A percentile compares a stretch with the other conserved stretches of the same genome.
phyloP scores from a whole-genome alignment of 2,888 invertebrate genomes.

The Leptogaster cylindrica region DNA sequence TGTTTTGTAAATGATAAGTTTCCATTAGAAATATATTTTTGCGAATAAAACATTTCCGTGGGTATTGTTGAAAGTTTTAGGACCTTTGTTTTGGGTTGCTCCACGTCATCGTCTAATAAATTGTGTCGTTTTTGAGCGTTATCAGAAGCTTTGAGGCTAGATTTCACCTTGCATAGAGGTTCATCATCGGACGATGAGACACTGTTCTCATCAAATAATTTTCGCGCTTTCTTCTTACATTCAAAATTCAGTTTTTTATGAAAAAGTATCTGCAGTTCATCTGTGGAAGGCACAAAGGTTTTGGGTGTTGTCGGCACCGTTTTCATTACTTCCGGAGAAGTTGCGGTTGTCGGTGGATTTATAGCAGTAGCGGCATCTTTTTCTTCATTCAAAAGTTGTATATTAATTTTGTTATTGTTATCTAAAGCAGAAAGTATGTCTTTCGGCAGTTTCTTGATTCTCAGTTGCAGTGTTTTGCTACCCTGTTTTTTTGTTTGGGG shows the following conservation, averaged over 20 bases:
- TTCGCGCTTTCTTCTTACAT: conserved; percentile 46
- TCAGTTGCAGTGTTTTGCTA: neutral
- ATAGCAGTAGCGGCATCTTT: neutral
- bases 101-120: neutral
- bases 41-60: conserved; percentile 53
- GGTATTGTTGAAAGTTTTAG: conserved; percentile 48
- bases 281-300: conserved; percentile 29
- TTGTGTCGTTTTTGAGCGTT: neutral
- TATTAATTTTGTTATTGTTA: neutral
- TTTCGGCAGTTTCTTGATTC: conserved; percentile 7
- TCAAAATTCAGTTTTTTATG: conserved; percentile 55
- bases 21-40: no score
- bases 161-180: neutral
- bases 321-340: no score
- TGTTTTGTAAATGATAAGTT: neutral
- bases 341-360: neutral
- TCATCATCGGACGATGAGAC: conserved; percentile 47
- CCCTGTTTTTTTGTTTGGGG: conserved; percentile 29
- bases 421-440: neutral
- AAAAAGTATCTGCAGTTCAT: conserved; percentile 55
- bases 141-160: neutral
- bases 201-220: conserved; percentile 38
- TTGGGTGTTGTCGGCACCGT: conserved; percentile 14
- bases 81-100: neutral
- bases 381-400: neutral